Conservation (phyloP, 2,113 vertebrate genomes). For the Tricholaema leucomelas region DNA sequence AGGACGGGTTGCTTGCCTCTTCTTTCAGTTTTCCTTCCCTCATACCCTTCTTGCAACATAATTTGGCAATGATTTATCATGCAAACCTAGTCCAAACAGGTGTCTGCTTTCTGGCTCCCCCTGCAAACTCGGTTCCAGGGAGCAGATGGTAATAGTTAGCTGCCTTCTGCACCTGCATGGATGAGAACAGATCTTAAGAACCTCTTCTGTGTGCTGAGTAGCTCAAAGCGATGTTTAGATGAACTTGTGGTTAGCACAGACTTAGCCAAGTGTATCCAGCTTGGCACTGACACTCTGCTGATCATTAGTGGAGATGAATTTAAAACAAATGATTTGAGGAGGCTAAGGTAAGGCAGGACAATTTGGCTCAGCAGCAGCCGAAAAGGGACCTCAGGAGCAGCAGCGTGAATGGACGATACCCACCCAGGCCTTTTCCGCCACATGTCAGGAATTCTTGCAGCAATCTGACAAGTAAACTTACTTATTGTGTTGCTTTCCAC, state of each 20-base stretch:
- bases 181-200: constrained; percentile 45
- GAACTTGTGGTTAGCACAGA: neutral
- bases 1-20: neutral
- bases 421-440: neutral
- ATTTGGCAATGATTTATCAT: constrained; percentile 16
- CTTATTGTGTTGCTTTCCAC: neutral
- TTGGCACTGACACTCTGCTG: neutral
- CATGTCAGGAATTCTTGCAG: neutral
- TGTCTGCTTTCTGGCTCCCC: constrained; percentile 39
- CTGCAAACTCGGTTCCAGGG: constrained; percentile 7
- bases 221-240: constrained; percentile 13
- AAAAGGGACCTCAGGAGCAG: neutral
- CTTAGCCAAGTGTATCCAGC: neutral
- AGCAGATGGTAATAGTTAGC: constrained; percentile 61
- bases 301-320: neutral
- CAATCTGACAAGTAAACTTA: neutral
- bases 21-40: neutral
- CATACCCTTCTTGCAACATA: neutral
- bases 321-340: neutral
- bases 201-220: neutral
- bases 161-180: constrained; percentile 59
- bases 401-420: neutral
- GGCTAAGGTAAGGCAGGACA: neutral
- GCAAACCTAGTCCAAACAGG: neutral
- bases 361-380: neutral